Base-by-base conservation (phyloP, 1,140 invertebrate species). In the Brachionus plicatilis region DNA sequence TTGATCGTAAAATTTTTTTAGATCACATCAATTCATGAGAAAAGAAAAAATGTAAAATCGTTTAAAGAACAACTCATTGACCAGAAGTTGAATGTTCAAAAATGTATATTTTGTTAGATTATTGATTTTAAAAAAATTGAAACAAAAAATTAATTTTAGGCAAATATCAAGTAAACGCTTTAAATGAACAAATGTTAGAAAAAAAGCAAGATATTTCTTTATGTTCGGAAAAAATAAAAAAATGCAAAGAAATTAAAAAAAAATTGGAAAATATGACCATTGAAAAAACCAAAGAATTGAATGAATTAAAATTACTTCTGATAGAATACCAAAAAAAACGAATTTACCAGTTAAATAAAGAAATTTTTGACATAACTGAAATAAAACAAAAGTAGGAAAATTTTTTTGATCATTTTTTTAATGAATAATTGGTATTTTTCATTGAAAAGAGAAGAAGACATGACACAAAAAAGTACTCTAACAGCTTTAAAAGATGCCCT, bases 381-480 rank as follows among this genome's bases (percentile, higher is more conserved):
- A 20, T 82, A 45, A 82, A 82, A 47, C 79, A 82, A 68, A 82
- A 82, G 72, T 76, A 37, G 33, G 9, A 12, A 47, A 47, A 14
- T 8, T 14, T 20, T 45, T 75, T 45, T 45, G 2, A 27, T 68
- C 1, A 75, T 27, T 50, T 50, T n/a, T 76, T 12, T 12, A 27
- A 27, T 45, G 12, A 14, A 29, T 50, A 27, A 24, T 76, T 76
- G 24, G 2, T 8, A 29, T 27, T 53, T 27, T 50, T 50, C 20
- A 3, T 76, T 50, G 6, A 24, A 76, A 47, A 76, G 72, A 82
- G 79, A 82, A 14, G 79, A 82, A 41, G 79, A 82, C 27, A 82
- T 82, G 17, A 43, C 60, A 68, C 79, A 82, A 66, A 82, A 82
- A 47, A 82, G 79, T 56, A 82, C 79, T 60, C 53, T 53, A 20